A percentile compares a stretch with the other conserved stretches of the same genome.
These are phyloP conservation scores for Promerops cafer DNA, from an alignment of 2,113 vertebrate genomes.

Conservation along the genomic window DNA sequence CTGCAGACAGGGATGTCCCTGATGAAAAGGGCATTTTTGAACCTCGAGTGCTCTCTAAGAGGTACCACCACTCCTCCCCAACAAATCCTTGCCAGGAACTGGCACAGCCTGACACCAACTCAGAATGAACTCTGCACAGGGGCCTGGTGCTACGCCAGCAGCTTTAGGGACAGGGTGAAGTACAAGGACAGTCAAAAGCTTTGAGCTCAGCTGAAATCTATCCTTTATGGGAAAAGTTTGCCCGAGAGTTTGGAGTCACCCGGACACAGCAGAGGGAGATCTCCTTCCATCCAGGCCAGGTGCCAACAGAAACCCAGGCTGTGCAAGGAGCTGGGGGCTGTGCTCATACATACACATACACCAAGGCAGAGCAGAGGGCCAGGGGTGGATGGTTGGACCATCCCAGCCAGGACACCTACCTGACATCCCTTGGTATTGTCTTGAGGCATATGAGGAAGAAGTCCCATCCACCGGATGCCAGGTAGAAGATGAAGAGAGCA, in stretches of 20 bases:
- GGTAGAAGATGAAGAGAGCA: constrained; percentile 83
- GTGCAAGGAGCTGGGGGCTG: neutral
- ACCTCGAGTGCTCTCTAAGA: neutral
- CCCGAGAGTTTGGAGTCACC: neutral
- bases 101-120: neutral
- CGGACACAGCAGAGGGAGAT: rapidly evolving
- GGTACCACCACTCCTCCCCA: neutral
- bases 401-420: constrained; percentile 74
- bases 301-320: neutral
- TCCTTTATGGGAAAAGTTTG: neutral
- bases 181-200: neutral
- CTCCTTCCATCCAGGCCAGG: neutral
- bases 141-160: neutral
- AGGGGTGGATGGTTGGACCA: neutral
- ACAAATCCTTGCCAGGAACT: neutral
- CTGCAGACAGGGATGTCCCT: neutral
- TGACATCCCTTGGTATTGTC: constrained; percentile 85
- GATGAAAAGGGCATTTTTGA: neutral
- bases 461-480: constrained; percentile 88
- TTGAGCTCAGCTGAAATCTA: constrained; percentile 13
- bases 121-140: neutral
- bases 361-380: neutral
- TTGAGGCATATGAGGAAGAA: constrained; percentile 82
- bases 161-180: neutral
- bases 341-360: neutral